Evolutionary conservation across 2,113 vertebrate species (phyloP).

Genomic region (Gasterosteus aculeatus): DNA sequence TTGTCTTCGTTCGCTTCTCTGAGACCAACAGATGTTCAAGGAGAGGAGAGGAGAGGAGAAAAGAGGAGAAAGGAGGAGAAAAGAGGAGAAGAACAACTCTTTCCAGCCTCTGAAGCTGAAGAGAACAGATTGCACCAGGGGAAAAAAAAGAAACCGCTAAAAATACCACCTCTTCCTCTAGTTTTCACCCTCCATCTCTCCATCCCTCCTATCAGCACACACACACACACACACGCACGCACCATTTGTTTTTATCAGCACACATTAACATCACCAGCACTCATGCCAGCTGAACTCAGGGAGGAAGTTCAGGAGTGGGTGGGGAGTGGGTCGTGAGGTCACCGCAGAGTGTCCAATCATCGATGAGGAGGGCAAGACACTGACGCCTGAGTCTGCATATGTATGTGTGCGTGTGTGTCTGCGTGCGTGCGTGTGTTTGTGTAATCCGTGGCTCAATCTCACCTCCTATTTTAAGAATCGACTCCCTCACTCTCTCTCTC

Average conservation of each 20-base stretch:
- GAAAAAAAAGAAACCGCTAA: slow-evolving; percentile 66
- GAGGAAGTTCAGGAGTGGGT: slow-evolving; percentile 71
- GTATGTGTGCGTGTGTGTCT: slow-evolving; percentile 43
- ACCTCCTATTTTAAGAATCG: slow-evolving; percentile 71
- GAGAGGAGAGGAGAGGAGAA: slow-evolving; percentile 6
- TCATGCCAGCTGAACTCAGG: slow-evolving; percentile 63
- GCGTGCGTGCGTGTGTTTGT: slow-evolving; percentile 40
- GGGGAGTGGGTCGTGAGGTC: slow-evolving; percentile 67
- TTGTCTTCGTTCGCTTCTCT: slow-evolving; percentile 40
- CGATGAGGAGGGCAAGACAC: slow-evolving; percentile 44
- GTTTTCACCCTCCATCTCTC: slow-evolving; percentile 63
- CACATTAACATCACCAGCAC: slow-evolving; percentile 63
- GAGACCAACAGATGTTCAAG: slow-evolving; percentile 48
- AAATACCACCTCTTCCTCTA: slow-evolving; percentile 73
- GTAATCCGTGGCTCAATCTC: slow-evolving; percentile 70
- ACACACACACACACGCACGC: slow-evolving; percentile 25
- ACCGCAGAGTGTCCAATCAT: slow-evolving; percentile 62
- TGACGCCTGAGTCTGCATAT: slow-evolving; percentile 44
- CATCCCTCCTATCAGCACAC: slow-evolving; percentile 35
- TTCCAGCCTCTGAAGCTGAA: slow-evolving; percentile 51
- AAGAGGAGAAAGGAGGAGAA: background rate
- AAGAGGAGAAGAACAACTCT: slow-evolving; percentile 34
- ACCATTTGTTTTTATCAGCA: slow-evolving; percentile 61
- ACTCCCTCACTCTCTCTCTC: slow-evolving; percentile 24
- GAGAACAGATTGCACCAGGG: slow-evolving; percentile 71